Evolutionary conservation across 2,797 vertebrate species (phyloP), one percentile per base, ranked within the genome.

Genomic region (Numenius phaeopus): DNA sequence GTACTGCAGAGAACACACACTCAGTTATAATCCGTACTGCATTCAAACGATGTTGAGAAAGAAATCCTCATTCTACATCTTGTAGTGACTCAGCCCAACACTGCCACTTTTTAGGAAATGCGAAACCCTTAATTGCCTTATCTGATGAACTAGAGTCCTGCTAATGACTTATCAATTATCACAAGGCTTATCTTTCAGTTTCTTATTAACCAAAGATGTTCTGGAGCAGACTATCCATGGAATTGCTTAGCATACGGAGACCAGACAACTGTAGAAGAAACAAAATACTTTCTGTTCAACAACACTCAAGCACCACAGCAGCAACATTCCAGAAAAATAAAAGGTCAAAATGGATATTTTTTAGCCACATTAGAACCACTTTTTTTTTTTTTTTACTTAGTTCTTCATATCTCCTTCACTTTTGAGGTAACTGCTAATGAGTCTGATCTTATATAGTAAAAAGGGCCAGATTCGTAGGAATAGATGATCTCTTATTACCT

Each of bases 161-260:
- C 90, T 98, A 98, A 98, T 97, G 97, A 98, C 97, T 97, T 98
- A 97, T 97, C 97, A 98, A 97, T 98, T 98, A 97, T 96, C 97
- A 94, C 95, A 90, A 91, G 37, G 92, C 88, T 98, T 98, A 98
- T 98, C 96, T 98, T 97, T 96, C 95, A 40, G 46, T 86, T 97
- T 97, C 89, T 97, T 97, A 98, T 98, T 98, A 98, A 97, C 96
- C 96, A 98, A 98, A 98, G 97, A 96, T 98, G 97, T 98, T 96
- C 85, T 95, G 70, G 62, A 94, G 46, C 65, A 92, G 84, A 66
- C 24, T 66, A 34, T 77, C 52, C 84, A 37, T 62, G 47, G 82
- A 90, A 80, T 27, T 70, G 81, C 80, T 83, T 71, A 94, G 92
- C 93, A 97, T 94, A 95, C 69, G 73, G 96, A 82, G 44, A 95